phyloP scores from a whole-genome alignment of 1,140 invertebrate genomes.

The Brachionus koreanus region DNA sequence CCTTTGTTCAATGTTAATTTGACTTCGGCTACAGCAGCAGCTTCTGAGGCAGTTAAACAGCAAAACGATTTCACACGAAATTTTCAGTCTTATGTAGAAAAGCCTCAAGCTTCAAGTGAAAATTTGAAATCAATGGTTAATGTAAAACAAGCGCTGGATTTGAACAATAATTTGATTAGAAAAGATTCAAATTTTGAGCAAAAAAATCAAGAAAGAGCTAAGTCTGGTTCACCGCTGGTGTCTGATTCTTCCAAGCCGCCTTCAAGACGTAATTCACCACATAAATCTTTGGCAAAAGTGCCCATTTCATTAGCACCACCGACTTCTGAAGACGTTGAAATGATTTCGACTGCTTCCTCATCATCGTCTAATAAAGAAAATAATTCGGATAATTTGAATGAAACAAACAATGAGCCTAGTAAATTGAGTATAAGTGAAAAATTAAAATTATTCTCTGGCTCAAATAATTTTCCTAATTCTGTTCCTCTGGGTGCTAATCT shows the following conservation, averaged over 20 bases:
- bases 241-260: conserved; percentile 21
- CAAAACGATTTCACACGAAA: neutral
- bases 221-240: neutral
- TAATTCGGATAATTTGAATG: conserved; percentile 1
- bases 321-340: neutral
- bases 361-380: conserved; percentile 38
- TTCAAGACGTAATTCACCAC: conserved; percentile 4
- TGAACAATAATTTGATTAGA: neutral
- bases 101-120: neutral
- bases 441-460: conserved; percentile 14
- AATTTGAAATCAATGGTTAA: neutral
- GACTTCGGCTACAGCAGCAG: conserved; percentile 10
- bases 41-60: neutral
- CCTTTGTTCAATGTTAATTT: conserved; percentile 7
- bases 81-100: neutral
- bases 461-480: neutral
- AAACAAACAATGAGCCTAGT: conserved; percentile 4
- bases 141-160: neutral
- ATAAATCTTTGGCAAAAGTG: neutral
- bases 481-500: neutral
- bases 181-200: neutral
- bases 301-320: neutral
- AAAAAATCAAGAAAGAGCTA: neutral
- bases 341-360: neutral
- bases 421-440: conserved; percentile 42